Conservation (phyloP, 1,140 invertebrate genomes). For the Drosophila busckii region DNA sequence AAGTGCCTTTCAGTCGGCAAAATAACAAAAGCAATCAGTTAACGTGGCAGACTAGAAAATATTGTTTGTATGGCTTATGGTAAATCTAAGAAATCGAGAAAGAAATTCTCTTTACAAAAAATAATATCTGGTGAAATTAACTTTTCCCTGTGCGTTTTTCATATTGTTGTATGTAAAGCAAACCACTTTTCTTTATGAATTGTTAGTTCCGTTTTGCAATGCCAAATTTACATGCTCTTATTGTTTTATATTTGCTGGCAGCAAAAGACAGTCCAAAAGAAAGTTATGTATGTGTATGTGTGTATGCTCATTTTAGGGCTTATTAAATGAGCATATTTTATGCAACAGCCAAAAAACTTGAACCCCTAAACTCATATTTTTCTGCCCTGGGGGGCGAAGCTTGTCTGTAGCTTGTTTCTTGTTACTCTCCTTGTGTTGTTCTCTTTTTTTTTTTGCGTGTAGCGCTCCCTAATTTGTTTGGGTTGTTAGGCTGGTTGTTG, state of each 20-base stretch:
- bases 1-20: constrained; percentile 45
- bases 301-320: constrained; percentile 51
- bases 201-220: constrained; percentile 2
- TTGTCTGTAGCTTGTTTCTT: constrained; percentile 2
- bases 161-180: no score
- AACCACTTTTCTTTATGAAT: no score
- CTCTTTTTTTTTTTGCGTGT: constrained; percentile 11
- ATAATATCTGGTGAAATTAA: no score
- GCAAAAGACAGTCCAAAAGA: constrained; percentile 1
- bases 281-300: constrained; percentile 18
- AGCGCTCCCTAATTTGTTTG: constrained; percentile 44
- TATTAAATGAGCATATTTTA: constrained; percentile 76
- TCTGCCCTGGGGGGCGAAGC: constrained; percentile 16
- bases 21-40: constrained; percentile 1
- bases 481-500: constrained; percentile 42
- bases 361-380: constrained; percentile 33
- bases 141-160: no score
- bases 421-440: neutral
- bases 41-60: neutral
- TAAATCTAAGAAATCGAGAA: neutral
- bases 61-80: neutral
- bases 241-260: constrained; percentile 14
- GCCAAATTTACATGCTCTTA: constrained; percentile 45
- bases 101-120: no score
- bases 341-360: constrained; percentile 35